These are phyloP conservation scores for Masnerella sp. DNA, from an alignment of 2,888 invertebrate genomes.

Conservation along the genomic window DNA sequence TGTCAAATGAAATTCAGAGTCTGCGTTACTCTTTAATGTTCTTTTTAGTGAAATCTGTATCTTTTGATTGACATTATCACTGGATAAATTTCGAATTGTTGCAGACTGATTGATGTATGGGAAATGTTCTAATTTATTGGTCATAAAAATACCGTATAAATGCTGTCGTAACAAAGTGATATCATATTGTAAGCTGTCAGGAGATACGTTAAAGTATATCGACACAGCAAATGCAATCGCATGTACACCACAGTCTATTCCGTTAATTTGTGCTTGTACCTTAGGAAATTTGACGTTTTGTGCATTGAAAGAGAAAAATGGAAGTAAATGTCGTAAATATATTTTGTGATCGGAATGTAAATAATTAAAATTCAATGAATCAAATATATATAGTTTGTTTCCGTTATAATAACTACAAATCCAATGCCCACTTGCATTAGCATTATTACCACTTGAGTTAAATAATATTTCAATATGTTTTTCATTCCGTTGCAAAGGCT, in stretches of 20 bases:
- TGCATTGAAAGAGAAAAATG: constrained; percentile 3
- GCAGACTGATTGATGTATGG: neutral
- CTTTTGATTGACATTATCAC: neutral
- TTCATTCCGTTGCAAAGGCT: no score
- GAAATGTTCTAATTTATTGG: neutral
- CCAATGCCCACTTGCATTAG: constrained; percentile 3
- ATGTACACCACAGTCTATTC: neutral
- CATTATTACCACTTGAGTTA: no score
- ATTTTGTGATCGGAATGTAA: neutral
- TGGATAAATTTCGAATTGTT: neutral
- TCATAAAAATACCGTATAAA: neutral
- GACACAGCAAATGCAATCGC: neutral
- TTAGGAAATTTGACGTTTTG: neutral
- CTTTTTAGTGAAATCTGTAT: neutral
- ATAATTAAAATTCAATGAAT: neutral
- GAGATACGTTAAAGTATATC: neutral
- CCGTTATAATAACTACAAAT: neutral
- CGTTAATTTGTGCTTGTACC: neutral
- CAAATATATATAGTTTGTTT: neutral
- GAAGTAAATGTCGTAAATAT: neutral
- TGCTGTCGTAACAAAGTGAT: neutral
- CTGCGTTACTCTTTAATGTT: neutral
- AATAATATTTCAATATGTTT: neutral
- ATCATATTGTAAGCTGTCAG: neutral
- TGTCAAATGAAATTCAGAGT: neutral